Evolutionary conservation across 2,797 vertebrate genomes (phyloP), one percentile per base, ranked within the genome.

Genomic region (Acridotheres tristis): DNA sequence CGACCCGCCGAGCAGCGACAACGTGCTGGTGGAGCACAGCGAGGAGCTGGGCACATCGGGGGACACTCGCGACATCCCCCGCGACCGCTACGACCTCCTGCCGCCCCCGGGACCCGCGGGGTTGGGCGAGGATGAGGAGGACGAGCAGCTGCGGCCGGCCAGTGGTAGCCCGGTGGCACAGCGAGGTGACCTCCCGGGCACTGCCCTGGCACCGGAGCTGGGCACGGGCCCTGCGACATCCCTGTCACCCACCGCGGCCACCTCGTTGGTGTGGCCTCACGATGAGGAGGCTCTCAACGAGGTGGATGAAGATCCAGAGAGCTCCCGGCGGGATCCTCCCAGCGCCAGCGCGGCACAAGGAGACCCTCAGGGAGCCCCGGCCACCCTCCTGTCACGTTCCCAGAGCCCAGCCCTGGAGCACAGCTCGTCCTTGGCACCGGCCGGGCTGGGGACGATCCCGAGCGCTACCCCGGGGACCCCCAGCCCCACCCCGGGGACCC

Each of bases 1-100:
- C 1, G 74, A 90, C 75, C 91, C 43, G 0, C 89, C 36, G 40
- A 51, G 95, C 86, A 94, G 93, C 0, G 82, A 96, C 90, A 97
- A 97, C 21, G 61, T 74, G 13, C 85, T 97, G 91, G 59, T 95
- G 94, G 96, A 96, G 69, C 96, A 89, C 10, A 0, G 71, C 4
- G 91, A 95, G 12, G 96, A 97, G 12, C 54, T 34, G 11, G 71
- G 93, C 65, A 62, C 83, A 0, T 95, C 96, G 0, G 96, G 95
- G 55, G 96, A 96, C 48, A 22, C 91, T 34, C 38, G 92, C 42
- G 95, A 96, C 66, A 16, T n/a, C 57, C 43, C 42, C 7, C 69
- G 3, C 1, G 74, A 95, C 11, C 68, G 3, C 40, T 21, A 72
- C 10, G 13, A 45, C 32, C 89, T 92, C 38, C 77, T 50, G 78